Percentiles rank a stretch among this genome's conserved stretches.
Conservation (phyloP, 2,797 vertebrate species). For the Neosalanx taihuensis region DNA sequence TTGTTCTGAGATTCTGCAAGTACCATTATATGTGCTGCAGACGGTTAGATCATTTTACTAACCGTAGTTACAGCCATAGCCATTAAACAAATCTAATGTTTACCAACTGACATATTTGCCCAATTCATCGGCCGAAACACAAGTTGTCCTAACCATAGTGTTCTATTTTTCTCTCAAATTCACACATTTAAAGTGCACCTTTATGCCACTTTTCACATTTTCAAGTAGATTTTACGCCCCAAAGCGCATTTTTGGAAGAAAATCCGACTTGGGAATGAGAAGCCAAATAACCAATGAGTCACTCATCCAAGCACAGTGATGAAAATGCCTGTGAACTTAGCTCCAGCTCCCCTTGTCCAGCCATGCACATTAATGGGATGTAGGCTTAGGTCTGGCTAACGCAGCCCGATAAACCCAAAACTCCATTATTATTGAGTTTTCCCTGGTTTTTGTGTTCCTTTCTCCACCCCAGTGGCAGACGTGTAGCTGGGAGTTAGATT, state of each 20-base stretch:
- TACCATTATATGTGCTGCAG: no score
- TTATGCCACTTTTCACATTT: constrained; percentile 31
- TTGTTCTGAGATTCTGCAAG: no score
- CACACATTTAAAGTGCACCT: constrained; percentile 33
- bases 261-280: constrained; percentile 24
- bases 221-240: constrained; percentile 13
- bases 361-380: constrained; percentile 6
- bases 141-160: constrained; percentile 36
- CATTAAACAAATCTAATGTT: constrained; percentile 5
- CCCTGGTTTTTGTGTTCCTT: constrained; percentile 14
- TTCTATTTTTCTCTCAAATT: constrained; percentile 35
- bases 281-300: constrained; percentile 27
- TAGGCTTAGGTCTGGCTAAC: constrained; percentile 10
- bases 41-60: no score
- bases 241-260: constrained; percentile 25
- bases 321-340: background rate
- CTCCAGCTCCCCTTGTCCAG: background rate
- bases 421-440: constrained; percentile 6
- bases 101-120: constrained; percentile 34
- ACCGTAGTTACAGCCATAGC: background rate
- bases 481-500: background rate
- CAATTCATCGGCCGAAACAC: constrained; percentile 24
- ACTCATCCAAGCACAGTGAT: constrained; percentile 22
- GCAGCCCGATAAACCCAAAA: constrained; percentile 1
- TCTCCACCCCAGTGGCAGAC: background rate